These are phyloP conservation scores for Leptinotarsa peninsularis DNA, from an alignment of 2,888 invertebrate species.

Conservation along the genomic window DNA sequence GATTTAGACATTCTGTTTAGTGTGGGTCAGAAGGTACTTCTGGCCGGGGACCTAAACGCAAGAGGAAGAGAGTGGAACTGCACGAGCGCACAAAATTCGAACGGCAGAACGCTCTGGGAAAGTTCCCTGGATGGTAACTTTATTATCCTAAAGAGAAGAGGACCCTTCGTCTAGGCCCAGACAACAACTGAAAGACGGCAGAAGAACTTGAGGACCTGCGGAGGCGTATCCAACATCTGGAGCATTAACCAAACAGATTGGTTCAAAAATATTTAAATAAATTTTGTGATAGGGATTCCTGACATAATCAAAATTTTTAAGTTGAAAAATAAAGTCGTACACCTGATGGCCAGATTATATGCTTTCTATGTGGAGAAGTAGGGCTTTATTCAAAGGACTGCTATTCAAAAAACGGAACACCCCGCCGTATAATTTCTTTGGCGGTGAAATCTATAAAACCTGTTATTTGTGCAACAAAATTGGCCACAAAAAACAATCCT, in stretches of 20 bases:
- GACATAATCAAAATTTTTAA: not conserved
- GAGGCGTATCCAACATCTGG: constrained; percentile 9
- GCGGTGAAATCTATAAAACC: constrained; percentile 12
- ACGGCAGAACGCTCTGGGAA: too few relatives aligned
- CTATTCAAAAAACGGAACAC: constrained; percentile 17
- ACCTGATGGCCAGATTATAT: not conserved
- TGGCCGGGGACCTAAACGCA: too few relatives aligned
- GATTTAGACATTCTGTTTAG: too few relatives aligned
- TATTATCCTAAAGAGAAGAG: constrained; percentile 1
- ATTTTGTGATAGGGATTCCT: not conserved
- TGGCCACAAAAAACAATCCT: too few relatives aligned
- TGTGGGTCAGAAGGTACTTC: too few relatives aligned
- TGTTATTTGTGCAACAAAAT: too few relatives aligned
- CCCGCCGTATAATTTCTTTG: not conserved
- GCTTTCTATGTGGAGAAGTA: not conserved
- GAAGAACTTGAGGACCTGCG: constrained; percentile 6
- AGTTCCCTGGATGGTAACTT: too few relatives aligned
- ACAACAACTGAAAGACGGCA: not conserved
- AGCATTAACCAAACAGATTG: constrained; percentile 6
- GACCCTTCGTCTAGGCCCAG: not conserved
- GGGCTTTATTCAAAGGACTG: constrained; percentile 3
- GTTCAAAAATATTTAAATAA: not conserved
- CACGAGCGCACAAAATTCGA: too few relatives aligned
- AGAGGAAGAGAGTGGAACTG: too few relatives aligned
- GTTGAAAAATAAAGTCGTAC: not conserved